A percentile compares a stretch with the other conserved stretches of the same genome.
Conservation (phyloP, 2,113 vertebrate species). For the Otis tarda region DNA sequence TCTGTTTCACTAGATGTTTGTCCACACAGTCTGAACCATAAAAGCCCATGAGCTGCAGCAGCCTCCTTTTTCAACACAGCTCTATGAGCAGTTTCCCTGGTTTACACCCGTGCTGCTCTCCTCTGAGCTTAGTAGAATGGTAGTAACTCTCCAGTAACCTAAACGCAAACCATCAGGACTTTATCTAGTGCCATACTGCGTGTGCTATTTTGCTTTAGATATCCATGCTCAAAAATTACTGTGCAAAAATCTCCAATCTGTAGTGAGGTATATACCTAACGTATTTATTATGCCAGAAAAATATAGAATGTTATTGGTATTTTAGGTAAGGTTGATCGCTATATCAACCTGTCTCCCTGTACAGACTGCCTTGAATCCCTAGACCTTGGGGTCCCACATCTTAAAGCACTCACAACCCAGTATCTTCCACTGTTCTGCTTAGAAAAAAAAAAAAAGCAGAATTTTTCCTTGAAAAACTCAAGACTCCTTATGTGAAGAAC, state of each 20-base stretch:
- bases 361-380: neutral
- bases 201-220: neutral
- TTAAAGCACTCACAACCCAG: neutral
- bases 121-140: neutral
- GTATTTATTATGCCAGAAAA: neutral
- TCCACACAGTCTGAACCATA: constrained; percentile 12
- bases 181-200: neutral
- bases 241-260: neutral
- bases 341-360: neutral
- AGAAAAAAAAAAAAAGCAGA: neutral
- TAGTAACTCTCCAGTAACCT: neutral
- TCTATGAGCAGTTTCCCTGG: neutral
- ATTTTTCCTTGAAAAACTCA: neutral
- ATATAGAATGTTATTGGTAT: neutral
- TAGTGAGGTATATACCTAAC: neutral
- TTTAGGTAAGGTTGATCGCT: neutral
- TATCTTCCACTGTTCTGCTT: neutral
- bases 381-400: neutral
- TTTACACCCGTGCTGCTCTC: neutral
- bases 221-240: neutral
- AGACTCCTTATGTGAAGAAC: neutral
- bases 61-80: neutral
- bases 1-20: neutral
- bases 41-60: neutral
- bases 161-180: neutral